These are phyloP conservation scores for Felis chaus DNA, from an alignment of 2,113 vertebrate genomes.

Conservation along the genomic window DNA sequence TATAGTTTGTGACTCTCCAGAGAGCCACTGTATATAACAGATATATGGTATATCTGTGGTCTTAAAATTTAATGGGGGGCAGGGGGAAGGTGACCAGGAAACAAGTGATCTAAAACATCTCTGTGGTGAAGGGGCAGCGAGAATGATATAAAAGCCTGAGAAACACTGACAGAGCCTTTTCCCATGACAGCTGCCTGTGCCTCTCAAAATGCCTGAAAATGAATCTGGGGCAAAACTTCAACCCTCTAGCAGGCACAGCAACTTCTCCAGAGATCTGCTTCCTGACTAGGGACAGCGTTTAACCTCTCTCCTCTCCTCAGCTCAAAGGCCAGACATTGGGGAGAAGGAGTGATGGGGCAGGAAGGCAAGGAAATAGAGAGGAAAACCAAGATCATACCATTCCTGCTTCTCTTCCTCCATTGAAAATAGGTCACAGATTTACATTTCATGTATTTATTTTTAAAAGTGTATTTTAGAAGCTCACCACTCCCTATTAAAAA, in stretches of 20 bases:
- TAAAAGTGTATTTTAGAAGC: slow-evolving; percentile 56
- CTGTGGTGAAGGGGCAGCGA: not conserved
- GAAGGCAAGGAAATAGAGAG: accelerated
- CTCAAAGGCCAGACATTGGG: accelerated
- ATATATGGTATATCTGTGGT: accelerated
- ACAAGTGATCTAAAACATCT: not conserved
- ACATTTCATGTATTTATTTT: slow-evolving; percentile 59
- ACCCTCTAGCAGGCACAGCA: not conserved
- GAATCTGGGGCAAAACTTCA: not conserved
- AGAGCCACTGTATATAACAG: not conserved
- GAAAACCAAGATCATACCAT: not conserved
- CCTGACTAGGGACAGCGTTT: accelerated
- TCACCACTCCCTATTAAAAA: slow-evolving; percentile 67
- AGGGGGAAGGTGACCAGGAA: not conserved
- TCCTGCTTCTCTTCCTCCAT: not conserved
- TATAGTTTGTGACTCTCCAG: not conserved
- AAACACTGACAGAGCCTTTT: not conserved
- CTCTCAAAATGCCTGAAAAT: not conserved
- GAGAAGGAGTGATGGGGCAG: not conserved
- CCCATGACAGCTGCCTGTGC: not conserved
- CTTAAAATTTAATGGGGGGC: not conserved
- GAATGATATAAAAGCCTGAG: not conserved
- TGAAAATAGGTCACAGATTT: slow-evolving; percentile 59
- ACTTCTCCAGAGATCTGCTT: not conserved
- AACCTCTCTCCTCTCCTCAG: accelerated